Evolutionary conservation across 2,888 invertebrate genomes (phyloP).

Genomic region (Gandaritis pyraliata): DNA sequence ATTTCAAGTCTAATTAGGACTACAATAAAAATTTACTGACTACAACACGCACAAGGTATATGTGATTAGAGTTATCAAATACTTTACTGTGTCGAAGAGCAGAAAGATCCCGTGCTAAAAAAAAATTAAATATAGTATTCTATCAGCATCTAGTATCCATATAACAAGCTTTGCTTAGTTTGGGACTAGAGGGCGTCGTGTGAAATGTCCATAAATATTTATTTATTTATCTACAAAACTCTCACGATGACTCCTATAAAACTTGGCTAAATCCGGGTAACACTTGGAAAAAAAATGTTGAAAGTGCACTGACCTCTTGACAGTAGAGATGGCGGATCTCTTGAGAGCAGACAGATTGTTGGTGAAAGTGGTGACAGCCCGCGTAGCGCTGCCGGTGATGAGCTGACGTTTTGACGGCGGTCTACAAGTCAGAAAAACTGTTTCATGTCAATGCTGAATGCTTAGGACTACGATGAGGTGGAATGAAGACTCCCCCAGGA

Average conservation of each 20-base stretch:
- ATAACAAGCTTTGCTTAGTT: no score
- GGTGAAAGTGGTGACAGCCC: constrained; percentile 60
- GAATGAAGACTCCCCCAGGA: no score
- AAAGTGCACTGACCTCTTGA: constrained; percentile 67
- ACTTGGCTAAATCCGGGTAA: no score
- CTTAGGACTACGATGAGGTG: constrained; percentile 8
- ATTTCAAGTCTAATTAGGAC: constrained; percentile 23
- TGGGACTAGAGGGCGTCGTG: no score
- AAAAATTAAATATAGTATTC: constrained; percentile 18
- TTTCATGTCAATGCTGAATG: constrained; percentile 43
- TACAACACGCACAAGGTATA: constrained; percentile 7
- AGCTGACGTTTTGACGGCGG: constrained; percentile 71
- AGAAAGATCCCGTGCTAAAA: constrained; percentile 23
- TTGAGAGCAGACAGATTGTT: constrained; percentile 71
- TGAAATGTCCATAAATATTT: no score
- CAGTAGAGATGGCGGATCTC: constrained; percentile 72
- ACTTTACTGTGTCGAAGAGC: constrained; percentile 24
- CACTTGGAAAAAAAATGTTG: not conserved
- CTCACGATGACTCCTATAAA: no score
- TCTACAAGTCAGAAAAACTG: constrained; percentile 57
- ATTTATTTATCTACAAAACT: no score
- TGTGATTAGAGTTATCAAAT: constrained; percentile 9
- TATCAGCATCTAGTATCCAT: no score
- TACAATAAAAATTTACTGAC: constrained; percentile 10
- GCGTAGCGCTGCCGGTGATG: constrained; percentile 73